These are phyloP conservation scores for Melanotus villosus DNA, from an alignment of 2,888 invertebrate species.

Conservation along the genomic window DNA sequence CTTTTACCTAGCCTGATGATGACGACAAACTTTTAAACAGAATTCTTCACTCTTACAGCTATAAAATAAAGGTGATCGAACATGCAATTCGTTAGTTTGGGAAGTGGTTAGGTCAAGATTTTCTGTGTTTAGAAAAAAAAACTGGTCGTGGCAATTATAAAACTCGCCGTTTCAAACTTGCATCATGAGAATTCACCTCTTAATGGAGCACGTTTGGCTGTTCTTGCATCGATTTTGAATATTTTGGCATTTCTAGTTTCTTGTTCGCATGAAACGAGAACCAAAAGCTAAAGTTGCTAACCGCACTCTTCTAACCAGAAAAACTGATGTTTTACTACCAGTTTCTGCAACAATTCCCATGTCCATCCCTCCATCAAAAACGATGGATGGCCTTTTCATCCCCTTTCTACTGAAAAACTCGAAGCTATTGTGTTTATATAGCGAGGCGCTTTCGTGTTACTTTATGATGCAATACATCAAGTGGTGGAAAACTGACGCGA, in stretches of 20 bases:
- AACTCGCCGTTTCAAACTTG: not conserved
- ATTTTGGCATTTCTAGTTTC: no score
- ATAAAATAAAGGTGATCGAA: no score
- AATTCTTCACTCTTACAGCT: no score
- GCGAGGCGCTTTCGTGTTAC: constrained; percentile 16
- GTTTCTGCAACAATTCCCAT: not conserved
- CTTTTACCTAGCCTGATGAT: no score
- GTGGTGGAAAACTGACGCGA: constrained; percentile 34
- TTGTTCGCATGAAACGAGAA: no score
- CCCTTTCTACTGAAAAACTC: not conserved
- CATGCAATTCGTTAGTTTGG: not conserved
- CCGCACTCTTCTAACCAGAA: no score
- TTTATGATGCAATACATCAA: constrained; percentile 32
- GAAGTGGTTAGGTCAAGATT: not conserved
- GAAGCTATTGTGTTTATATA: not conserved
- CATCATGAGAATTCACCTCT: not conserved
- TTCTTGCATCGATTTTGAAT: not conserved
- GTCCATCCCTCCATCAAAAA: not conserved
- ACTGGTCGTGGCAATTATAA: not conserved
- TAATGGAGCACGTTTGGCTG: not conserved
- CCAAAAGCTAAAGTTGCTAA: no score
- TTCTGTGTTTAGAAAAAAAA: not conserved
- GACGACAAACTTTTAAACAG: no score
- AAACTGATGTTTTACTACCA: no score
- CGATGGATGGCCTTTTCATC: constrained; percentile 8